Evolutionary conservation across 2,888 invertebrate genomes (phyloP).

Genomic region (Calephelis perditalis): DNA sequence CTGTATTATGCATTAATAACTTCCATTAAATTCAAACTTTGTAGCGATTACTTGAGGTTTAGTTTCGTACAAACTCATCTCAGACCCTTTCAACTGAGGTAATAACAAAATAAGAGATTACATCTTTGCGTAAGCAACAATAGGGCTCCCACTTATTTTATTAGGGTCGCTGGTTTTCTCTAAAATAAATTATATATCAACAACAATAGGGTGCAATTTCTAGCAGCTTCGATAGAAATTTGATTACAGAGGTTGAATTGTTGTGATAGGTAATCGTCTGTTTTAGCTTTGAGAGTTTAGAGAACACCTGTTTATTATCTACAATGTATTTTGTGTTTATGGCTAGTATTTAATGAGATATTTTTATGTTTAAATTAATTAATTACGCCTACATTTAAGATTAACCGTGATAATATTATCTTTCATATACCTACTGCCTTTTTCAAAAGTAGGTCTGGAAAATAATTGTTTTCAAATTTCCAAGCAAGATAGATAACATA

Average conservation of each 20-base stretch:
- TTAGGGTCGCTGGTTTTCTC: conserved; percentile 37
- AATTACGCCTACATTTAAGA: too few relatives aligned
- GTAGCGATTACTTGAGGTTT: conserved; percentile 28
- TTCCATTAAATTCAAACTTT: conserved; percentile 26
- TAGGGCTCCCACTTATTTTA: conserved; percentile 64
- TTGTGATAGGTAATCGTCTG: conserved; percentile 62
- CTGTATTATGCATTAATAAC: not conserved
- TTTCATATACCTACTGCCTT: too few relatives aligned
- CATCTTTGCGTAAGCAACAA: conserved; percentile 73
- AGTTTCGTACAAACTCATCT: conserved; percentile 23
- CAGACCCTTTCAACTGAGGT: conserved; percentile 61
- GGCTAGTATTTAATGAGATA: too few relatives aligned
- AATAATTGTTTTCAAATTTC: too few relatives aligned
- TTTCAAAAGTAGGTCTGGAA: too few relatives aligned
- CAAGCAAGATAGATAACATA: too few relatives aligned
- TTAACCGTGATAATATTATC: too few relatives aligned
- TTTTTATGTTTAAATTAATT: conserved; percentile 24
- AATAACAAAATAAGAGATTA: conserved; percentile 74
- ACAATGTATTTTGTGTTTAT: too few relatives aligned
- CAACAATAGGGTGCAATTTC: conserved; percentile 33
- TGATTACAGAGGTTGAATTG: conserved; percentile 54
- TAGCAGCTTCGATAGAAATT: conserved; percentile 33
- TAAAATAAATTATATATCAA: conserved; percentile 35
- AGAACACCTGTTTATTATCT: conserved; percentile 46
- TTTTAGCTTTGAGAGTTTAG: conserved; percentile 46